These are phyloP conservation scores for Trichechus manatus DNA, from an alignment of 2,113 vertebrate genomes.

Conservation along the genomic window DNA sequence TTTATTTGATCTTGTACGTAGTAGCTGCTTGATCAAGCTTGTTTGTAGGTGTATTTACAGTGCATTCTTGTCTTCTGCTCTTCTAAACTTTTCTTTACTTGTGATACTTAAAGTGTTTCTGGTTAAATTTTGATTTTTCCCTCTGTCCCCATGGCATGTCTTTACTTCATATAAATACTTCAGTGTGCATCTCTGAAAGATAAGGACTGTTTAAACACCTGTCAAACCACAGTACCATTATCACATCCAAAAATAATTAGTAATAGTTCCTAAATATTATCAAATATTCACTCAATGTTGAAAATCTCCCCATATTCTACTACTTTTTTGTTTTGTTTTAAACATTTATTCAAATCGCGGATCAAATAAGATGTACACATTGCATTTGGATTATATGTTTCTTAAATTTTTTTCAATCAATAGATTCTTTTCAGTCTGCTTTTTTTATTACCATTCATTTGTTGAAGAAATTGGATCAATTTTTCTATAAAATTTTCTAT, in stretches of 20 bases:
- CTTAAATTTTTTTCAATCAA: not conserved
- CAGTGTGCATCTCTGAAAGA: not conserved
- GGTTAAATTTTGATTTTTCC: constrained; percentile 32
- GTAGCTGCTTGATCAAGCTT: constrained; percentile 44
- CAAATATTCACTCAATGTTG: not conserved
- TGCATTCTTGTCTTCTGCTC: not conserved
- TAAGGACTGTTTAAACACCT: not conserved
- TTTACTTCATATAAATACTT: constrained; percentile 7
- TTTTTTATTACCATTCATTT: not conserved
- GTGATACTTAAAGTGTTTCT: constrained; percentile 11
- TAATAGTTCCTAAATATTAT: not conserved
- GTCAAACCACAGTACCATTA: not conserved
- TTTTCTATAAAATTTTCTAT: not conserved
- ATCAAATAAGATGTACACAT: not conserved
- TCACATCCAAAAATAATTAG: not conserved
- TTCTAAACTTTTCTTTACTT: constrained; percentile 12
- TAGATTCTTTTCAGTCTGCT: not conserved
- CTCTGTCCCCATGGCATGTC: not conserved
- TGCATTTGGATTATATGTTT: not conserved
- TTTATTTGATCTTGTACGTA: constrained; percentile 23
- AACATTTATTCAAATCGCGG: not conserved
- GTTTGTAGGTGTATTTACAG: not conserved
- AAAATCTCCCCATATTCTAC: not conserved
- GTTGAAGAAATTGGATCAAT: not conserved
- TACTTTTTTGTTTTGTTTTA: constrained; percentile 20